Conservation (phyloP, 2,113 vertebrate species). For the Ancistrus triradiatus region DNA sequence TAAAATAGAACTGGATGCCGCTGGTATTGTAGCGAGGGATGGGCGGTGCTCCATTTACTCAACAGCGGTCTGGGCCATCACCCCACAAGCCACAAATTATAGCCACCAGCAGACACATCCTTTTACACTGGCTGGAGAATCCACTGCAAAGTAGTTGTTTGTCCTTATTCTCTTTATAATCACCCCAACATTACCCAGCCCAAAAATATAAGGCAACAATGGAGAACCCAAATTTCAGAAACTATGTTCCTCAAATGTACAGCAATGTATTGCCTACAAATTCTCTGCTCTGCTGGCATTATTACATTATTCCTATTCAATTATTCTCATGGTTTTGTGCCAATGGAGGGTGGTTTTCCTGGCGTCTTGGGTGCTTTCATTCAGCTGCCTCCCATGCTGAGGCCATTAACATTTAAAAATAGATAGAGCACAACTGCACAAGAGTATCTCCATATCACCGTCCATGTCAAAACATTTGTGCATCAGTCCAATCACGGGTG, state of each 20-base stretch:
- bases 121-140: slow-evolving; percentile 31
- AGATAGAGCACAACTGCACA: slow-evolving; percentile 21
- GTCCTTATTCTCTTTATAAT: slow-evolving; percentile 27
- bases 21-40: slow-evolving; percentile 36
- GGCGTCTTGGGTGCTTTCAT: too few relatives aligned
- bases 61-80: slow-evolving; percentile 30
- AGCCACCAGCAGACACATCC: slow-evolving; percentile 33
- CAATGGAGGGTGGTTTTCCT: too few relatives aligned
- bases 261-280: too few relatives aligned
- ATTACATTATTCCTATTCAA: neutral
- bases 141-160: slow-evolving; percentile 19
- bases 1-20: slow-evolving; percentile 38
- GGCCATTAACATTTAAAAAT: slow-evolving; percentile 44
- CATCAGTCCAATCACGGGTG: slow-evolving; percentile 29
- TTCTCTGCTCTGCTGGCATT: too few relatives aligned
- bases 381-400: slow-evolving; percentile 25
- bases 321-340: neutral
- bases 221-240: neutral
- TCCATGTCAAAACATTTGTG: slow-evolving; percentile 8
- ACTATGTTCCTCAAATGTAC: too few relatives aligned
- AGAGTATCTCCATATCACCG: slow-evolving; percentile 9
- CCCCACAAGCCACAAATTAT: slow-evolving; percentile 43
- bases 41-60: slow-evolving; percentile 27
- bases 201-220: neutral
- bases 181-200: slow-evolving; percentile 16